Evolutionary conservation across 2,888 invertebrate species (phyloP).

Genomic region (Drosophila paranaensis): DNA sequence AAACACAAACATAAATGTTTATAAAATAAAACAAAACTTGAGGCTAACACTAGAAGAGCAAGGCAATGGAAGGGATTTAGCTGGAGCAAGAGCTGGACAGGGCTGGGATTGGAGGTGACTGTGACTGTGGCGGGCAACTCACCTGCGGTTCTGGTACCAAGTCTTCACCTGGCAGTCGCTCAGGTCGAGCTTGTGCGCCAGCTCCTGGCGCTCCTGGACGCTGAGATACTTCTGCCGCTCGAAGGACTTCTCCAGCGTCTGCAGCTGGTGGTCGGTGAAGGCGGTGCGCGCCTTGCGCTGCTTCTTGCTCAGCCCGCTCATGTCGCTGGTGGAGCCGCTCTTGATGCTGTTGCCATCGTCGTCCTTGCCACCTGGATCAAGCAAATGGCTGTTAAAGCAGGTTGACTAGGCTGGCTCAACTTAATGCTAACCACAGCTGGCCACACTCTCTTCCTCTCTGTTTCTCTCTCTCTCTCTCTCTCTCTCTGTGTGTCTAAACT

Average conservation of each 20-base stretch:
- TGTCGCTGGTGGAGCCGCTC: conserved; percentile 85
- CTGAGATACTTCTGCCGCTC: conserved; percentile 98
- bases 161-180: conserved; percentile 99
- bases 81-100: neutral
- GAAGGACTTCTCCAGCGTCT: conserved; percentile 98
- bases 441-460: too few species aligned
- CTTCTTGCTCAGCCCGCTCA: conserved; percentile 91
- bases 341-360: conserved; percentile 88
- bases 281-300: conserved; percentile 98
- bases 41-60: too few species aligned
- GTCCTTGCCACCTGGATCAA: conserved; percentile 90
- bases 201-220: conserved; percentile 98
- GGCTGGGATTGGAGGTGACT: neutral
- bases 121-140: conserved; percentile 76
- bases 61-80: neutral
- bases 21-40: too few species aligned
- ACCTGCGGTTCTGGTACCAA: conserved; percentile 99
- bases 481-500: conserved; percentile 44
- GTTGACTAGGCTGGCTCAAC: neutral
- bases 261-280: conserved; percentile 99
- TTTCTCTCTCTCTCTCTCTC: neutral
- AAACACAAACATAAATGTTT: too few species aligned
- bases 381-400: neutral
- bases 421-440: conserved; percentile 11
- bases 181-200: conserved; percentile 97